Base-by-base conservation (phyloP, 2,888 invertebrate genomes). In the Xestobium rufovillosum region DNA sequence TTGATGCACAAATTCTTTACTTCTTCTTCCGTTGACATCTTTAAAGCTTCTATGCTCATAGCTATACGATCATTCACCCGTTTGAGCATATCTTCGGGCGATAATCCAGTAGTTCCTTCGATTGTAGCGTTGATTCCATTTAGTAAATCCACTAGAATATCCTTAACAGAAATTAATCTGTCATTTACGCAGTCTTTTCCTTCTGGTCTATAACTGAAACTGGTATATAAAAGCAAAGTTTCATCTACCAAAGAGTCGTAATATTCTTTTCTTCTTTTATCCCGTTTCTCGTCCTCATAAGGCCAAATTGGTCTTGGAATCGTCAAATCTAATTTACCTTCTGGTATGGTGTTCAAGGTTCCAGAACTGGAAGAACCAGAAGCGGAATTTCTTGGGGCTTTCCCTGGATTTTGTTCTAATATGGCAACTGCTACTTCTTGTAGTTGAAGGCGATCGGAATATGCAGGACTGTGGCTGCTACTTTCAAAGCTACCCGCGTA, bases 261-360 rank as follows among this genome's bases (percentile, higher is more conserved):
- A 17, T 52, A 47, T 14, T 48, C 44, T 12, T 43, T 42, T 25
- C 49, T 39, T 27, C 33, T 39, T 6, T 26, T 25, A 6, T 34
- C 27, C 47, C 45, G 3, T 14, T 37, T 44, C 28, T 48, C 45
- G 26, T 47, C 49, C 23, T 45, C 40, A 42, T 55, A 51, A 3
- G 67, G 67, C 68, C 68, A 68, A 14, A 68, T 61, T 3, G 67
- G 66, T 41, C 61, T 57, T 3, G 68, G 67, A 16, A 68, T 57
- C 3, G 59, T 56, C 31, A 58, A 53, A 50, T 67, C 67, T 1
- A 67, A 58, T 38, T 57, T 52, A n/a, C 67, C 69, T 53, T 69
- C 69, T 2, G 66, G 68, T 28, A 69, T 69, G 4, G 68, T 65
- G n/a, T 57, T 64, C 14, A 68, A 55, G 3, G 63, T 63, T 2